Conservation (phyloP, 2,113 vertebrate genomes). For the Dissostichus mawsoni region DNA sequence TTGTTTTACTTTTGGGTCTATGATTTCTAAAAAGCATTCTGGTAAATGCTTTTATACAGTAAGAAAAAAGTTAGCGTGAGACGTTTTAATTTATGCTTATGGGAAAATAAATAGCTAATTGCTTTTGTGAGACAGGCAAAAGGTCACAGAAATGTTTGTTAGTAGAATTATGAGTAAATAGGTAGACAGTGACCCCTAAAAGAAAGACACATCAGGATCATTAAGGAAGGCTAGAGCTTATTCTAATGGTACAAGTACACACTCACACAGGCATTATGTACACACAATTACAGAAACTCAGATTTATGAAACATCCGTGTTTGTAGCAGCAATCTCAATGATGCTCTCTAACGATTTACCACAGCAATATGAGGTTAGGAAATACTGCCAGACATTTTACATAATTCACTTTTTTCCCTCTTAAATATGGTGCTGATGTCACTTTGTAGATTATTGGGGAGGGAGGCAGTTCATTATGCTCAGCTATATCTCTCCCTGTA, state of each 20-base stretch:
- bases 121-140: slow-evolving; percentile 13
- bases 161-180: slow-evolving; percentile 39
- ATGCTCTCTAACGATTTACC: slow-evolving; percentile 80
- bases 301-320: slow-evolving; percentile 75
- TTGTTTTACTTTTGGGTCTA: not conserved
- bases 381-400: slow-evolving; percentile 77
- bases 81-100: slow-evolving; percentile 14
- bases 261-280: slow-evolving; percentile 20
- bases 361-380: slow-evolving; percentile 77
- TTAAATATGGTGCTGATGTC: slow-evolving; percentile 77
- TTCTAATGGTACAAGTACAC: slow-evolving; percentile 32
- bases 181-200: slow-evolving; percentile 29
- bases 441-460: slow-evolving; percentile 76
- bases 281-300: slow-evolving; percentile 56
- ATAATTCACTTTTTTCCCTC: slow-evolving; percentile 79
- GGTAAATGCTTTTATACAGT: not conserved
- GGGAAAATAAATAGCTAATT: slow-evolving; percentile 1
- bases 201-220: slow-evolving; percentile 45
- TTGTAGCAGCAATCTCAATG: slow-evolving; percentile 69
- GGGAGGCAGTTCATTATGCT: slow-evolving; percentile 74
- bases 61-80: not conserved
- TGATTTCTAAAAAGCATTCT: slow-evolving; percentile 10
- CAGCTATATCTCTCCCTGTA: slow-evolving; percentile 55
- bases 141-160: slow-evolving; percentile 36
- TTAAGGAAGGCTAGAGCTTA: slow-evolving; percentile 18